Evolutionary conservation across 2,888 invertebrate genomes (phyloP), one percentile per base, ranked within the genome.

Genomic region (Oligia latruncula): DNA sequence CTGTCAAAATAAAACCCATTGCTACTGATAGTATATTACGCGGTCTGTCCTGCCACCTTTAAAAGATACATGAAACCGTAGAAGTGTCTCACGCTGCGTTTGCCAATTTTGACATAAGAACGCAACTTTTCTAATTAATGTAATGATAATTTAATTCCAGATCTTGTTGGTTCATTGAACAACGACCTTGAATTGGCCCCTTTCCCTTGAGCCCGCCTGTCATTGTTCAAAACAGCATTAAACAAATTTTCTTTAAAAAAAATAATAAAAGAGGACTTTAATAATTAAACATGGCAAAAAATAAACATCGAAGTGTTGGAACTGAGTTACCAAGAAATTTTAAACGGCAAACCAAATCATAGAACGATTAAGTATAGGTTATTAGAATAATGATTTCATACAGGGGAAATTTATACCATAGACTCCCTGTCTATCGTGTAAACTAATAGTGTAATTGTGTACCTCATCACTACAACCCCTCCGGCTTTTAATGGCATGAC

Each of bases 401-500:
- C n/a, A 60, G n/a, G 40, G 62, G 55, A 29, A 67, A 17, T 35
- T 29, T 35, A 35, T 17, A 64, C 17, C 1, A 17, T 35, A n/a
- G 2, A 62, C 62, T 29, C 15, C 23, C n/a, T n/a, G 46, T 46
- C 2, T 55, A 46, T 17, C 13, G 55, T n/a, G 49, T 46, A 35
- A 55, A 81, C 20, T 55, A 73, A 62, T 81, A 29, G 52, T 35
- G 62, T 49, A 2, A 66, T 66, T 80, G 81, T 74, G 67, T 67
- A 55, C n/a, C 17, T 67, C 23, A 74, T 68, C 23, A 49, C 55
- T 58, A 15, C 60, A 43, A 52, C 46, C 74, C 74, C 62, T 68
- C n/a, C 29, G 49, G 52, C 40, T 5, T 49, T 15, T 40, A 29
- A n/a, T 66, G 58, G 58, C 58, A 49, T 74, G 66, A 80, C 66